Conservation (phyloP, 2,888 invertebrate genomes). For the Dryobota labecula region DNA sequence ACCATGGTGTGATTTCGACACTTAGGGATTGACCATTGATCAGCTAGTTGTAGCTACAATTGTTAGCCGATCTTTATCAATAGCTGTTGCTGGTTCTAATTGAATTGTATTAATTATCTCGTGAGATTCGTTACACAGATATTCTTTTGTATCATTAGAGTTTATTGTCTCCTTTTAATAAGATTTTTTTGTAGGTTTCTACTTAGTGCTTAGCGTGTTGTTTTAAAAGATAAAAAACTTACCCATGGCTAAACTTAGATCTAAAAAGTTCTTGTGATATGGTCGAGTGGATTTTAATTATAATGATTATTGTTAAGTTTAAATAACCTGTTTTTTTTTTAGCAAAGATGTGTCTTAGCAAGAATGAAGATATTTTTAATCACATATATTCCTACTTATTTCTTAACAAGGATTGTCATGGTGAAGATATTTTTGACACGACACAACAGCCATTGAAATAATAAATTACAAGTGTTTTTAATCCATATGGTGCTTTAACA, state of each 20-base stretch:
- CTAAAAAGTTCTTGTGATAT: conserved; percentile 30
- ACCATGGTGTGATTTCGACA: conserved; percentile 65
- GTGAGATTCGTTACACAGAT: conserved; percentile 42
- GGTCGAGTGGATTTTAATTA: conserved; percentile 40
- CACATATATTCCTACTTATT: neutral
- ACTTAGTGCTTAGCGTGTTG: conserved; percentile 44
- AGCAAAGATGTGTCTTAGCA: neutral
- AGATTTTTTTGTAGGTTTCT: conserved; percentile 26
- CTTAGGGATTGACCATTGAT: conserved; percentile 58
- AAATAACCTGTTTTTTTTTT: neutral
- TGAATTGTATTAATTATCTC: conserved; percentile 47
- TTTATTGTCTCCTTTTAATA: conserved; percentile 44
- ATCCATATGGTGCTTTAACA: conserved; percentile 55
- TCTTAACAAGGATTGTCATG: neutral
- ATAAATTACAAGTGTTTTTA: conserved; percentile 49
- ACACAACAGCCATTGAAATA: conserved; percentile 18
- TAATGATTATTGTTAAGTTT: conserved; percentile 9
- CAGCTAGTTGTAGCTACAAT: conserved; percentile 30
- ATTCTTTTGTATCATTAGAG: conserved; percentile 54
- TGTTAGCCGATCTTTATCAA: conserved; percentile 44
- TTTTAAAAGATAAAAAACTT: conserved; percentile 42
- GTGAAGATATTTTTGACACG: conserved; percentile 24
- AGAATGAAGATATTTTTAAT: neutral
- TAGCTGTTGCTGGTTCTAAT: conserved; percentile 39
- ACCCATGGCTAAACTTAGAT: conserved; percentile 42